phyloP scores from a whole-genome alignment of 2,797 vertebrate species.

The Sebastiscus albofasciatus region DNA sequence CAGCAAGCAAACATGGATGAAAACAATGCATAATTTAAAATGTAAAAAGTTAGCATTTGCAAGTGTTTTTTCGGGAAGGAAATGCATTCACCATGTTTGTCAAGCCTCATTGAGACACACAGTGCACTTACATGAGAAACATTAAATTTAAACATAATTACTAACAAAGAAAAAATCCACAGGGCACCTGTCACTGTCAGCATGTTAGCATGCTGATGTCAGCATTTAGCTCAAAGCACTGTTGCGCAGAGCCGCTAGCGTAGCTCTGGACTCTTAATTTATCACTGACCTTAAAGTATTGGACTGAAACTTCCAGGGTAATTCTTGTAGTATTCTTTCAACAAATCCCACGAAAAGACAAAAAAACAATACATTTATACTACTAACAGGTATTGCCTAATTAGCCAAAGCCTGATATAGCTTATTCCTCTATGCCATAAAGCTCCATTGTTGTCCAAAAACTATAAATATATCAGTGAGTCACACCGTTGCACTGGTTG shows the following conservation, averaged over 20 bases:
- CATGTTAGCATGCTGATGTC: background rate
- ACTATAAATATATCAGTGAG: background rate
- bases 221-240: background rate
- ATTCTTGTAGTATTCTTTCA: background rate
- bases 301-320: background rate
- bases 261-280: background rate
- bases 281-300: background rate
- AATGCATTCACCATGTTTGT: background rate
- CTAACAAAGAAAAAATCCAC: background rate
- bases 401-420: no score
- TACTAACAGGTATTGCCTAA: no score
- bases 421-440: background rate
- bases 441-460: background rate
- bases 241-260: background rate
- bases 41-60: background rate
- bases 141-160: background rate
- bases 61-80: background rate
- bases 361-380: background rate
- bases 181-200: background rate
- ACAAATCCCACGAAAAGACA: background rate
- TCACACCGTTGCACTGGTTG: background rate
- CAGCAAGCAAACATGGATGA: background rate
- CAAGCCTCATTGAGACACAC: background rate
- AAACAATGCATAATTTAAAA: background rate
- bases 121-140: background rate